A percentile compares a stretch with the other conserved stretches of the same genome.
Conservation (phyloP, 2,888 invertebrate species). For the Prosapia bicincta region DNA sequence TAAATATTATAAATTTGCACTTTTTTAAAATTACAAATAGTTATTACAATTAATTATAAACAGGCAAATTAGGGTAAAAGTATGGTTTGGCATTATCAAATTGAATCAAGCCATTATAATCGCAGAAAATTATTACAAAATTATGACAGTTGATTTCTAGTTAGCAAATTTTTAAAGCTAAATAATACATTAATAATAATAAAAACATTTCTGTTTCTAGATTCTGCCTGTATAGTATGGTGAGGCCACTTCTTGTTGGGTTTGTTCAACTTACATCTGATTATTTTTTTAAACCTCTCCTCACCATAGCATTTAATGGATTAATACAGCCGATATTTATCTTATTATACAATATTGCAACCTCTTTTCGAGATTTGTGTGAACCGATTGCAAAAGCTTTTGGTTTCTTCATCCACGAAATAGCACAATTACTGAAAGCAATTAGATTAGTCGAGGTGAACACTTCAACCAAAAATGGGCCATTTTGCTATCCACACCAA, state of each 20-base stretch:
- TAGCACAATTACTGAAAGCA: conserved; percentile 48
- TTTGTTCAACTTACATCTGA: conserved; percentile 61
- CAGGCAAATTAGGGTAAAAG: too few species aligned
- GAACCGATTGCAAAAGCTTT: conserved; percentile 58
- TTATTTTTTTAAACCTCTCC: conserved; percentile 62
- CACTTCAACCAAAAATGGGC: conserved; percentile 14
- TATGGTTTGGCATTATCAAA: too few species aligned
- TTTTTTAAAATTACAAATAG: too few species aligned
- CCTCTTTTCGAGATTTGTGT: conserved; percentile 59
- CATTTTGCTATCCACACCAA: not conserved
- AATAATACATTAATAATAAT: too few species aligned
- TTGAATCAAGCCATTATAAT: too few species aligned
- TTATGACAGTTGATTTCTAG: too few species aligned
- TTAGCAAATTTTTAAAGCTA: too few species aligned
- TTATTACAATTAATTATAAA: too few species aligned
- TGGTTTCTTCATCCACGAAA: conserved; percentile 51
- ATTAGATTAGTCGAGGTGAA: conserved; percentile 51
- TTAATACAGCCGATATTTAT: conserved; percentile 65
- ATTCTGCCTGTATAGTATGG: conserved; percentile 55
- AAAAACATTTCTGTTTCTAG: conserved; percentile 45
- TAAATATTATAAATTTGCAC: too few species aligned
- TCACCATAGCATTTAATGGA: conserved; percentile 61
- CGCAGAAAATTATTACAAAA: too few species aligned
- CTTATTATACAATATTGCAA: conserved; percentile 57
- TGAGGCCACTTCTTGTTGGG: conserved; percentile 59